phyloP scores from a whole-genome alignment of 2,888 invertebrate species.

The Ophion ventricosus region DNA sequence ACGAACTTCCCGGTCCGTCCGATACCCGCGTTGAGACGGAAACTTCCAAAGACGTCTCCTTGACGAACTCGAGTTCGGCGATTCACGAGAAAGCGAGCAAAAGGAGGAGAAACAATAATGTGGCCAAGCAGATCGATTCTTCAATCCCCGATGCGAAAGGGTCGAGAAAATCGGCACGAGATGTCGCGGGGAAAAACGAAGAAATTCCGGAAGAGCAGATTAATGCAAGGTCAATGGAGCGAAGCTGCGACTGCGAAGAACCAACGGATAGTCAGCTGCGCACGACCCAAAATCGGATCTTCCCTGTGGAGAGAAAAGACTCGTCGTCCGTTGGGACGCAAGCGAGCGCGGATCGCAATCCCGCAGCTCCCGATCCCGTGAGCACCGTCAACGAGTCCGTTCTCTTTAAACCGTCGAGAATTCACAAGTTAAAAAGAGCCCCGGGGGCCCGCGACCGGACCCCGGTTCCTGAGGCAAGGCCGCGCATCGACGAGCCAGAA shows the following conservation, averaged over 20 bases:
- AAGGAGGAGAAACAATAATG: constrained; percentile 27
- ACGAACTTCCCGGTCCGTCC: not conserved
- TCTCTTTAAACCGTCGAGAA: constrained; percentile 55
- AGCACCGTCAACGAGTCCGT: constrained; percentile 45
- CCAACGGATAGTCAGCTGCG: not conserved
- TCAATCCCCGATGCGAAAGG: not conserved
- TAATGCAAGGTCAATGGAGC: not conserved
- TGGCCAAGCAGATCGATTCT: constrained; percentile 28
- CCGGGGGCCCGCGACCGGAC: not conserved
- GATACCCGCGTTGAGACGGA: not conserved
- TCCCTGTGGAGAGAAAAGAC: constrained; percentile 12
- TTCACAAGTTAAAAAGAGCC: constrained; percentile 48
- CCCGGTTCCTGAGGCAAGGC: not conserved
- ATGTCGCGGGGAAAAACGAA: constrained; percentile 4
- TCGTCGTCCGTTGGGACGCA: constrained; percentile 18
- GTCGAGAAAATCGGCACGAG: constrained; percentile 18
- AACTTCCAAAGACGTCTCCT: not conserved
- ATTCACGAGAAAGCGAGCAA: not conserved
- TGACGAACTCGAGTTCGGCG: not conserved
- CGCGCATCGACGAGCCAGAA: constrained; percentile 9
- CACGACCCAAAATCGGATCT: constrained; percentile 26
- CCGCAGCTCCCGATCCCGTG: not conserved
- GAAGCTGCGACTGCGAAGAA: not conserved
- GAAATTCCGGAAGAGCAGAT: not conserved
- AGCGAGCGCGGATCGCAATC: not conserved